These are phyloP conservation scores for Laticauda colubrina DNA, from an alignment of 2,113 vertebrate genomes.

Conservation along the genomic window DNA sequence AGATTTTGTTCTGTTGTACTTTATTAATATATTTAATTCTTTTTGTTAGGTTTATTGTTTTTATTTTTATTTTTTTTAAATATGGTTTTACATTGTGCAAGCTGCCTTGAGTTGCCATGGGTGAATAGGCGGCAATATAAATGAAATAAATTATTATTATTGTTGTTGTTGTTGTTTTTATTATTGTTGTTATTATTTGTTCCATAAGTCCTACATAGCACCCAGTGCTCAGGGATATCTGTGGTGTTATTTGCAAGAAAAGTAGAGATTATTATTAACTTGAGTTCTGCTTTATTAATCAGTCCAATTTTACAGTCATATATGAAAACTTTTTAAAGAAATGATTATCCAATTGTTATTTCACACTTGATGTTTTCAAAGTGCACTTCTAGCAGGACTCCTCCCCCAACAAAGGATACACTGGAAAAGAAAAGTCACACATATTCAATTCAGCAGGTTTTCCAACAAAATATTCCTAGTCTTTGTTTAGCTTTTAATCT, in stretches of 20 bases:
- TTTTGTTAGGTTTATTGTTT: no score
- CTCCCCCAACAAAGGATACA: not conserved
- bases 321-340: not conserved
- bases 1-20: no score
- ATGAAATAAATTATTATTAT: no score
- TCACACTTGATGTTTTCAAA: not conserved
- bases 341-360: not conserved
- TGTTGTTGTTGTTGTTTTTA: no score
- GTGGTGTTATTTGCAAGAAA: slow-evolving; percentile 31
- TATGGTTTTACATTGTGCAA: no score
- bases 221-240: slow-evolving; percentile 1
- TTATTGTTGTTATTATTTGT: not conserved
- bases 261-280: slow-evolving; percentile 23
- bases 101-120: no score
- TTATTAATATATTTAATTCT: no score
- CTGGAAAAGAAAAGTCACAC: not conserved
- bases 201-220: not conserved
- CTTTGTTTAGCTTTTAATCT: not conserved
- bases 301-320: not conserved
- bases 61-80: no score
- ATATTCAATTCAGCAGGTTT: not conserved
- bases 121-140: no score
- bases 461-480: not conserved
- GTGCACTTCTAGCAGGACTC: not conserved
- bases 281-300: slow-evolving; percentile 14